Conservation (phyloP, 2,888 invertebrate genomes). For the Plutella xylostella region DNA sequence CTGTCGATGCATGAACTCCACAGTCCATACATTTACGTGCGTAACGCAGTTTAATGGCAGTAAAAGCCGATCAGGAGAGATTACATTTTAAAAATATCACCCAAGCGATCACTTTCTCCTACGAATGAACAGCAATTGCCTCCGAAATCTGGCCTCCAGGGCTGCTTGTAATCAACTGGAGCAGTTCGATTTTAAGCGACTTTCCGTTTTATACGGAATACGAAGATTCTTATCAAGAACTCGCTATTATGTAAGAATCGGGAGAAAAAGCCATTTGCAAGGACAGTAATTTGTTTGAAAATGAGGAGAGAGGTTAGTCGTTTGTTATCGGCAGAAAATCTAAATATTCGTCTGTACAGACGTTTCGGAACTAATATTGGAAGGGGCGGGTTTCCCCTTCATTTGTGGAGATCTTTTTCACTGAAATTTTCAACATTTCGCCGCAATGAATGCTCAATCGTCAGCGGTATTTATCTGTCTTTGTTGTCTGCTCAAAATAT, state of each 20-base stretch:
- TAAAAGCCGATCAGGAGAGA: constrained; percentile 62
- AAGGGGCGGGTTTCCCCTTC: not conserved
- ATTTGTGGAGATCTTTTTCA: too few relatives aligned
- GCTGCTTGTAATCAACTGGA: constrained; percentile 59
- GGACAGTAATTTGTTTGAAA: constrained; percentile 9
- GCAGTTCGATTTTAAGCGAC: constrained; percentile 50
- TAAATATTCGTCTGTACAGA: constrained; percentile 1
- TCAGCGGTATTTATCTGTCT: too few relatives aligned
- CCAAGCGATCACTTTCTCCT: constrained; percentile 61
- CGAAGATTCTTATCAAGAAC: constrained; percentile 60
- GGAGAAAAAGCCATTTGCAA: constrained; percentile 8
- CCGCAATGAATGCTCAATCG: too few relatives aligned
- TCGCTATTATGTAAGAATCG: constrained; percentile 14
- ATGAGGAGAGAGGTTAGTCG: constrained; percentile 5
- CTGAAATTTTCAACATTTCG: too few relatives aligned
- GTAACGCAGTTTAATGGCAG: not conserved
- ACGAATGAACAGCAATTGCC: constrained; percentile 58
- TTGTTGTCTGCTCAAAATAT: too few relatives aligned
- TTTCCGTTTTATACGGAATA: constrained; percentile 54
- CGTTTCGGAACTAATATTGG: not conserved
- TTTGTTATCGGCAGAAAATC: not conserved
- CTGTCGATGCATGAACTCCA: not conserved
- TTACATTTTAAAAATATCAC: constrained; percentile 69
- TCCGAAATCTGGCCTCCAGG: constrained; percentile 62
- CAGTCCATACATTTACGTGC: not conserved